Conservation (phyloP, 2,797 vertebrate species). For the Trachops cirrhosus region DNA sequence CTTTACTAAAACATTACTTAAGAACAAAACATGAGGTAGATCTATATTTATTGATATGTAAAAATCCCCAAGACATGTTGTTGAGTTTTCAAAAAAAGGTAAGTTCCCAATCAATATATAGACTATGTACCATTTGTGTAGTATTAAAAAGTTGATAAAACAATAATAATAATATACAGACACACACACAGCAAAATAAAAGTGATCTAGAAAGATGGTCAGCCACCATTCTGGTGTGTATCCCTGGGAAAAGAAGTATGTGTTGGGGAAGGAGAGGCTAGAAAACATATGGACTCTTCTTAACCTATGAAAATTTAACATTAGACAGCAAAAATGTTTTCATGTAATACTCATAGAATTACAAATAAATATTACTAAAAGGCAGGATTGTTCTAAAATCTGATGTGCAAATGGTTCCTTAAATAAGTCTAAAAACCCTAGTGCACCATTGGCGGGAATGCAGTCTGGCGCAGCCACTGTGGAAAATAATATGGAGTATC, state of each 20-base stretch:
- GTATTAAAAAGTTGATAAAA: neutral
- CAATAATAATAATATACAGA: neutral
- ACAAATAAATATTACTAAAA: conserved; percentile 16
- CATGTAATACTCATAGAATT: neutral
- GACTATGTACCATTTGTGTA: neutral
- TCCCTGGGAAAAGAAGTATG: neutral
- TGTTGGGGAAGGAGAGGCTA: neutral
- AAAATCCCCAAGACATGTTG: neutral
- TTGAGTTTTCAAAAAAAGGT: neutral
- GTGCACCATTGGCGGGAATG: too few relatives aligned
- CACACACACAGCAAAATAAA: neutral
- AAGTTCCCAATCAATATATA: neutral
- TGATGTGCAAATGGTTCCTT: neutral
- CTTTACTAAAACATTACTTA: neutral
- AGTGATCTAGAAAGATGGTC: neutral
- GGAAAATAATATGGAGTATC: too few relatives aligned
- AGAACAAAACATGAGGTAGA: neutral
- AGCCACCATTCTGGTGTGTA: neutral
- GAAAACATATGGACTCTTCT: neutral
- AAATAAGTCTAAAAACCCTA: neutral
- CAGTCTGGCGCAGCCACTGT: too few relatives aligned
- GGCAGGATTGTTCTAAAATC: neutral
- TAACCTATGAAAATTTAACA: neutral
- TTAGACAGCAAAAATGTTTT: conserved; percentile 8
- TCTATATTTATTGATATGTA: neutral